Evolutionary conservation across 2,888 invertebrate species (phyloP).

Genomic region (Andrena flavipes): DNA sequence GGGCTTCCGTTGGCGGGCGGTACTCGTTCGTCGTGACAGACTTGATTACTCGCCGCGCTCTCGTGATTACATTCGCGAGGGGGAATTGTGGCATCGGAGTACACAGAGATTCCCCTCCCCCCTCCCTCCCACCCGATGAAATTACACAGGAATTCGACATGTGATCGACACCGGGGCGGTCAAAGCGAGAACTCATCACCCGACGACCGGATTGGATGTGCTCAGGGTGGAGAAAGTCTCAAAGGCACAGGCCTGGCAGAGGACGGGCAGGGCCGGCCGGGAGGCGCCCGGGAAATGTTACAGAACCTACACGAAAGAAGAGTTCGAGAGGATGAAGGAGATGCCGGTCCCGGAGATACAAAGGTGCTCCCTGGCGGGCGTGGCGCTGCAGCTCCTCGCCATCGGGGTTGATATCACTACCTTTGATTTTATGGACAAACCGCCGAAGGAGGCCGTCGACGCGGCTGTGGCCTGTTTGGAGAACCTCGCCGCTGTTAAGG

Average conservation of each 20-base stretch:
- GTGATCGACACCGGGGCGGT: conserved; percentile 97
- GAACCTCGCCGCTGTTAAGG: conserved; percentile 86
- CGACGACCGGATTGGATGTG: conserved; percentile 93
- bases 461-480: conserved; percentile 89
- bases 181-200: conserved; percentile 93
- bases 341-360: conserved; percentile 95
- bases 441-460: conserved; percentile 90
- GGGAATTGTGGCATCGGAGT: conserved; percentile 5
- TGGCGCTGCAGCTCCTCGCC: conserved; percentile 93
- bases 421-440: conserved; percentile 97
- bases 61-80: conserved; percentile 50
- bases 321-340: conserved; percentile 90
- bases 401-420: conserved; percentile 92
- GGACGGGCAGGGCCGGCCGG: conserved; percentile 96
- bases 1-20: conserved; percentile 12
- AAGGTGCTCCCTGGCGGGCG: conserved; percentile 89
- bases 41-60: conserved; percentile 52
- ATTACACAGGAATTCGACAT: conserved; percentile 90
- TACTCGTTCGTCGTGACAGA: conserved; percentile 49
- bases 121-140: conserved; percentile 21
- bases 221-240: conserved; percentile 93
- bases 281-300: conserved; percentile 94
- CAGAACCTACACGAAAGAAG: conserved; percentile 92
- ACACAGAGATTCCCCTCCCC: conserved; percentile 13
- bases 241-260: conserved; percentile 96